phyloP scores from a whole-genome alignment of 2,888 invertebrate genomes.

The Eueremaeus valkanovi region DNA sequence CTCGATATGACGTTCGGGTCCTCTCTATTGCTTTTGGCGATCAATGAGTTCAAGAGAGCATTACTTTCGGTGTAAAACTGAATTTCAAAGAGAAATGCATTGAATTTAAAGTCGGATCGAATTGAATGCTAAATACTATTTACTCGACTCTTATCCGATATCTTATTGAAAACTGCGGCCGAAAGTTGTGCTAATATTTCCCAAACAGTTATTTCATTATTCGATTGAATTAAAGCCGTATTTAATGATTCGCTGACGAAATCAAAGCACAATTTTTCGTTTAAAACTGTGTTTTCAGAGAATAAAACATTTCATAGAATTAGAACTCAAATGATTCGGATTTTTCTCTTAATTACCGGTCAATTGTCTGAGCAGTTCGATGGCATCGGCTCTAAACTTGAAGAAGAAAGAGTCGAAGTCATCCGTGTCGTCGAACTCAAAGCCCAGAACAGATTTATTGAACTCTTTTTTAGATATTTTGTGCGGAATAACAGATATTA shows the following conservation, averaged over 20 bases:
- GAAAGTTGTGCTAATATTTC: constrained; percentile 34
- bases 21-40: constrained; percentile 42
- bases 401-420: constrained; percentile 39
- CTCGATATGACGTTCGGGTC: constrained; percentile 78
- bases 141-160: constrained; percentile 21
- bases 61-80: constrained; percentile 24
- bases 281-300: constrained; percentile 9
- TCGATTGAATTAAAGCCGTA: constrained; percentile 7
- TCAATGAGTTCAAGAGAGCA: constrained; percentile 1
- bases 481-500: background rate
- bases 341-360: background rate
- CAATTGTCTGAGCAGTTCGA: constrained; percentile 31
- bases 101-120: background rate
- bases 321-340: background rate
- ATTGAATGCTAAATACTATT: background rate
- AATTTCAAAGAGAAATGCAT: background rate
- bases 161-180: constrained; percentile 39
- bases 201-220: constrained; percentile 35
- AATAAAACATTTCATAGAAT: background rate
- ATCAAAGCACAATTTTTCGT: constrained; percentile 19
- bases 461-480: background rate
- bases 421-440: constrained; percentile 38
- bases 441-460: constrained; percentile 1
- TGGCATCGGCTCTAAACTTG: constrained; percentile 38
- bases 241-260: constrained; percentile 15